A percentile compares a stretch with the other conserved stretches of the same genome.
These are phyloP conservation scores for Pemphredon lugubris DNA, from an alignment of 2,888 invertebrate genomes.

Conservation along the genomic window DNA sequence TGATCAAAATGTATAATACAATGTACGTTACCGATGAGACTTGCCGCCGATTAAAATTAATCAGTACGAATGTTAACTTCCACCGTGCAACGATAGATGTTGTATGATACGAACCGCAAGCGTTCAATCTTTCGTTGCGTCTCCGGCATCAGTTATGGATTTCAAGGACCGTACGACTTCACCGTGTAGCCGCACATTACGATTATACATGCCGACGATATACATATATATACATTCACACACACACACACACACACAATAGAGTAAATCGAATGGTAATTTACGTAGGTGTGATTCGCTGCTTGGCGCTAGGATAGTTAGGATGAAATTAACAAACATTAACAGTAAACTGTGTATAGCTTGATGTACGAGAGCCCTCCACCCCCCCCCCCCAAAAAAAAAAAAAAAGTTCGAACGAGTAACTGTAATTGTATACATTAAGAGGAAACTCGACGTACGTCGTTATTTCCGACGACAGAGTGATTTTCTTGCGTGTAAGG, in stretches of 20 bases:
- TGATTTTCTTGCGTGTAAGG: conserved; percentile 23
- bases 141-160: conserved; percentile 35
- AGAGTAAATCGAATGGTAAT: conserved; percentile 59
- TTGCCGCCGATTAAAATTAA: background rate
- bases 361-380: conserved; percentile 60
- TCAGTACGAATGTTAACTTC: conserved; percentile 16
- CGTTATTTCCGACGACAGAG: conserved; percentile 23
- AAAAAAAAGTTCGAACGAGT: conserved; percentile 23
- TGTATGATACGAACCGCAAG: no score
- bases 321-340: conserved; percentile 64
- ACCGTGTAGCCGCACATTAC: conserved; percentile 50
- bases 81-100: conserved; percentile 24
- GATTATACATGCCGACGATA: conserved; percentile 48
- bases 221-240: conserved; percentile 44
- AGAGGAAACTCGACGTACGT: conserved; percentile 20
- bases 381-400: no score
- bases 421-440: conserved; percentile 43
- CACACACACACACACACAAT: conserved; percentile 47
- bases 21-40: background rate
- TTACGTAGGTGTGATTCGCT: conserved; percentile 63
- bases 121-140: conserved; percentile 17
- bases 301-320: conserved; percentile 66
- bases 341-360: conserved; percentile 70
- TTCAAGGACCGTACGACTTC: conserved; percentile 42
- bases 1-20: conserved; percentile 32